Percentiles rank a stretch among this genome's conserved stretches.
phyloP scores from a whole-genome alignment of 2,113 vertebrate genomes.

The Calidris pygmaea region DNA sequence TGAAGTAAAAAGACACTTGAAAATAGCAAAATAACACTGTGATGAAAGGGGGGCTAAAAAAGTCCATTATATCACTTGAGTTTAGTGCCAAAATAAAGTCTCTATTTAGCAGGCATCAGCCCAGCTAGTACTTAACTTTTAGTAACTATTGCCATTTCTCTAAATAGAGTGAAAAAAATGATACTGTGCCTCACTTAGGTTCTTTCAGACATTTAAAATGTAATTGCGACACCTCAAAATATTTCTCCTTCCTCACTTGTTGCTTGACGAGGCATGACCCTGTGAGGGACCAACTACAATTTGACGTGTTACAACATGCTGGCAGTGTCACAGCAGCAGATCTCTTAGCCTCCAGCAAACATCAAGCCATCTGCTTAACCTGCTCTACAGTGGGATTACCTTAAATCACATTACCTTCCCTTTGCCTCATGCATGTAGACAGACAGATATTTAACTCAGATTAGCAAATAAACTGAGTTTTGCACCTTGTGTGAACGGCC shows the following conservation, averaged over 20 bases:
- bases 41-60: background rate
- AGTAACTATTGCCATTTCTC: background rate
- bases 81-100: slow-evolving; percentile 48
- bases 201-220: background rate
- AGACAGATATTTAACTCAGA: background rate
- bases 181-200: background rate
- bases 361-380: background rate
- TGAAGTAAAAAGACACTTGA: background rate
- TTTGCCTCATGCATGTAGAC: background rate
- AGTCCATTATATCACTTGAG: background rate
- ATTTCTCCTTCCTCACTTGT: background rate
- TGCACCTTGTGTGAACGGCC: background rate
- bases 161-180: background rate
- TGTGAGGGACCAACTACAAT: background rate
- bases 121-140: background rate
- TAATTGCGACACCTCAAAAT: background rate
- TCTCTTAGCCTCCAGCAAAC: background rate
- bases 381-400: background rate
- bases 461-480: background rate
- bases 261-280: background rate
- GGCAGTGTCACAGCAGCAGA: background rate
- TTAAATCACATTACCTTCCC: background rate
- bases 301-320: background rate
- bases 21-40: background rate
- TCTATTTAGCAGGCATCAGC: background rate